Conservation (phyloP, 2,113 vertebrate species). For the Trochalopteron elliotii region DNA sequence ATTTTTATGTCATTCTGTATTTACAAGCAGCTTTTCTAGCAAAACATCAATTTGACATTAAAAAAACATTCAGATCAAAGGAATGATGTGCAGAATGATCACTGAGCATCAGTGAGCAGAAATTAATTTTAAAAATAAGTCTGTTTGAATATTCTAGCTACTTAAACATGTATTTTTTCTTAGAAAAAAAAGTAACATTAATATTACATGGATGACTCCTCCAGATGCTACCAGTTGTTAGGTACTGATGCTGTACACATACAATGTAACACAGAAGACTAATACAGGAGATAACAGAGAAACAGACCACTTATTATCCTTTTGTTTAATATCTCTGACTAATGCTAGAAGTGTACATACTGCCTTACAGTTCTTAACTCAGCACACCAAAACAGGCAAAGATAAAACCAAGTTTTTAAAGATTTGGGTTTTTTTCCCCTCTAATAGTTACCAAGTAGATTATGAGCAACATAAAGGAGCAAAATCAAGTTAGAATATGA, state of each 20-base stretch:
- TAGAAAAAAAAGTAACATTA: background rate
- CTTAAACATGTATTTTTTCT: background rate
- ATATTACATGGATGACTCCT: background rate
- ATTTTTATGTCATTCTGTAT: constrained; percentile 37
- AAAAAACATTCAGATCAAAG: background rate
- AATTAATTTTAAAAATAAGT: background rate
- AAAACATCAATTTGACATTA: constrained; percentile 8
- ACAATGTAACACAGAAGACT: background rate
- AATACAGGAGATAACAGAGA: background rate
- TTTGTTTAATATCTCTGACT: background rate
- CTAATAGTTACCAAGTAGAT: background rate
- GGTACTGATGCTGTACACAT: background rate
- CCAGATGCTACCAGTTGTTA: background rate
- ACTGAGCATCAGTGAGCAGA: background rate
- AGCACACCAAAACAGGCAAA: background rate
- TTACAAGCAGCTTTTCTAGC: constrained; percentile 32
- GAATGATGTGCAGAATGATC: background rate
- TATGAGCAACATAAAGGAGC: background rate
- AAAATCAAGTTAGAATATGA: background rate
- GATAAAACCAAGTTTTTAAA: background rate
- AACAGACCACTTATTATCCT: background rate
- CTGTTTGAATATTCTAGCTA: background rate
- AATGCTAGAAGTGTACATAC: background rate
- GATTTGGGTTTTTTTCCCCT: background rate
- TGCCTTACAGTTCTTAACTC: background rate